These are phyloP conservation scores for Anniella stebbinsi DNA, from an alignment of 2,797 vertebrate species.

Conservation along the genomic window DNA sequence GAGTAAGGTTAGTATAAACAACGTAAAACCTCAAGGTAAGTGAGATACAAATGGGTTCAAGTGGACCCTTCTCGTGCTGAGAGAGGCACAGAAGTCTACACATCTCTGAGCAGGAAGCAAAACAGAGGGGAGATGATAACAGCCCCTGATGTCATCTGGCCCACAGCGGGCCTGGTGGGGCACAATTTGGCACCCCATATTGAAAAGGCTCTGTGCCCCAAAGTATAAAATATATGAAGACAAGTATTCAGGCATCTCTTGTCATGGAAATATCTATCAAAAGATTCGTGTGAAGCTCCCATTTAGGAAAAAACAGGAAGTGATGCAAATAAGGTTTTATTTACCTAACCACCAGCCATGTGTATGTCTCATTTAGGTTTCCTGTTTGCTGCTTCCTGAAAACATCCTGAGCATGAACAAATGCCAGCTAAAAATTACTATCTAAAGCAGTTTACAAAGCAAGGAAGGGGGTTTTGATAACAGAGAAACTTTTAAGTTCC, in stretches of 20 bases:
- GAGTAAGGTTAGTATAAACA: neutral
- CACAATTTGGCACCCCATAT: too few relatives aligned
- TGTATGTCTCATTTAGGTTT: conserved; percentile 45
- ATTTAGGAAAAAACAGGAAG: conserved; percentile 4
- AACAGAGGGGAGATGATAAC: too few relatives aligned
- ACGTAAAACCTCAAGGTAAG: neutral
- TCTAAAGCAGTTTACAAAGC: conserved; percentile 8
- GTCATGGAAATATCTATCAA: neutral
- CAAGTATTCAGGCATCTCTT: neutral
- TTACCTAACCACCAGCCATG: conserved; percentile 46
- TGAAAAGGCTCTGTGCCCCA: too few relatives aligned
- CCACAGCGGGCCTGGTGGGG: too few relatives aligned
- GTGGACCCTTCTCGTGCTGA: too few relatives aligned
- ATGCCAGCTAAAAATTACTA: neutral
- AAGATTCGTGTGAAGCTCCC: conserved; percentile 36
- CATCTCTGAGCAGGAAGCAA: too few relatives aligned
- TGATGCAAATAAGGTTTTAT: neutral
- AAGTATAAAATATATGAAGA: neutral
- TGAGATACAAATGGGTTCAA: neutral
- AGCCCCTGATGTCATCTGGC: too few relatives aligned
- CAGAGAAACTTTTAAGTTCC: neutral
- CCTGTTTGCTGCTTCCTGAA: conserved; percentile 21
- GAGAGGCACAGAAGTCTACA: too few relatives aligned
- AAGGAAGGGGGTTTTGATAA: neutral
- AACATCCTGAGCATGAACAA: conserved; percentile 32